These are phyloP conservation scores for Metellina segmentata DNA, from an alignment of 2,888 invertebrate genomes.

Conservation along the genomic window DNA sequence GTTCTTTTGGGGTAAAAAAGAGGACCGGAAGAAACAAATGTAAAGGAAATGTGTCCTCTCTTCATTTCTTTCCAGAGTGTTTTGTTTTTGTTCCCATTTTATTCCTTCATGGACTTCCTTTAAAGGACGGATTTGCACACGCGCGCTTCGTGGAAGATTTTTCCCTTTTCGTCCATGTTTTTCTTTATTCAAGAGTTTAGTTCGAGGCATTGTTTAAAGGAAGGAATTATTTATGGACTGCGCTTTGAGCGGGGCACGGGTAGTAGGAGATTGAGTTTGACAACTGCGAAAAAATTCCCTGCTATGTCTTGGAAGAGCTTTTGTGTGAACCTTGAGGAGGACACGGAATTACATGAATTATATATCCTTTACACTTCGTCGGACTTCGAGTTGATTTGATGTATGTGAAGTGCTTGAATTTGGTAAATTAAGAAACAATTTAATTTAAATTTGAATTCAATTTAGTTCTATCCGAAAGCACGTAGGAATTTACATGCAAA, in stretches of 20 bases:
- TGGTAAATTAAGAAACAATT: no score
- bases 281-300: constrained; percentile 3
- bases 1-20: neutral
- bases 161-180: neutral
- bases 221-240: constrained; percentile 47
- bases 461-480: no score
- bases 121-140: constrained; percentile 49
- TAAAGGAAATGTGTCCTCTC: constrained; percentile 44
- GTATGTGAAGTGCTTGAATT: no score
- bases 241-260: constrained; percentile 22
- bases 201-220: constrained; percentile 49
- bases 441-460: no score
- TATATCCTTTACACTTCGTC: no score
- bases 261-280: constrained; percentile 27
- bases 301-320: no score
- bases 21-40: constrained; percentile 22
- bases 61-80: constrained; percentile 1
- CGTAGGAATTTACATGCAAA: no score
- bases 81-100: neutral
- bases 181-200: constrained; percentile 12
- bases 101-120: neutral
- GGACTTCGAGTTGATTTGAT: no score
- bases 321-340: no score
- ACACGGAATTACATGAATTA: no score
- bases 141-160: constrained; percentile 5